phyloP scores from a whole-genome alignment of 37 sponge, comb jelly and placozoan genomes.

The Beroe forskalii region DNA sequence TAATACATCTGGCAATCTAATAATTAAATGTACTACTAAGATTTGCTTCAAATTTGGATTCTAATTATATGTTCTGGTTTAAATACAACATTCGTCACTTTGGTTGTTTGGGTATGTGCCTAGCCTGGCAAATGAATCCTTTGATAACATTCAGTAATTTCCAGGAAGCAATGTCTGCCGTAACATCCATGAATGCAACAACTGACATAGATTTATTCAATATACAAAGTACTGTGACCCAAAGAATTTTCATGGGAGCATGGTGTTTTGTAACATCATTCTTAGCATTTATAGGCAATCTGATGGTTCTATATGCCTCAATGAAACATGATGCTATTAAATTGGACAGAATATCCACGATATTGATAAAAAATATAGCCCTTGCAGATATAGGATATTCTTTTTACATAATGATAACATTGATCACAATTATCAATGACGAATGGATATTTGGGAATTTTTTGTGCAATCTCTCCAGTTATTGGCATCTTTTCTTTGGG shows the following conservation, averaged over 20 bases:
- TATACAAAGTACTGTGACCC: neutral
- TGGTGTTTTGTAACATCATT: neutral
- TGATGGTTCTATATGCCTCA: neutral
- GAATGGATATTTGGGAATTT: conserved; percentile 1
- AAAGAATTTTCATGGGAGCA: neutral
- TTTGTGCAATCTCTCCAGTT: neutral
- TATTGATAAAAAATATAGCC: conserved; percentile 27
- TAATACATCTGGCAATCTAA: too few relatives aligned
- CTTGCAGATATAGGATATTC: neutral
- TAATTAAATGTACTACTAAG: too few relatives aligned
- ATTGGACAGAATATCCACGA: conserved; percentile 4
- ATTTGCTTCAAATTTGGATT: too few relatives aligned
- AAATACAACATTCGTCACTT: too few relatives aligned
- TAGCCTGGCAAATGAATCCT: too few relatives aligned
- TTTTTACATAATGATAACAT: neutral
- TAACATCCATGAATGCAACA: neutral
- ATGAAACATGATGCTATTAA: neutral
- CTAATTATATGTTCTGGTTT: too few relatives aligned
- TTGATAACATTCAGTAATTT: too few relatives aligned
- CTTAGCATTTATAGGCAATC: neutral
- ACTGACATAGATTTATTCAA: neutral
- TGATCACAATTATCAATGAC: neutral
- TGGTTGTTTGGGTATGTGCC: too few relatives aligned
- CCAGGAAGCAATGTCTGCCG: too few relatives aligned
- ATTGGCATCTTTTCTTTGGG: conserved; percentile 26